These are phyloP conservation scores for Allygus modestus DNA, from an alignment of 2,888 invertebrate genomes.

Conservation along the genomic window DNA sequence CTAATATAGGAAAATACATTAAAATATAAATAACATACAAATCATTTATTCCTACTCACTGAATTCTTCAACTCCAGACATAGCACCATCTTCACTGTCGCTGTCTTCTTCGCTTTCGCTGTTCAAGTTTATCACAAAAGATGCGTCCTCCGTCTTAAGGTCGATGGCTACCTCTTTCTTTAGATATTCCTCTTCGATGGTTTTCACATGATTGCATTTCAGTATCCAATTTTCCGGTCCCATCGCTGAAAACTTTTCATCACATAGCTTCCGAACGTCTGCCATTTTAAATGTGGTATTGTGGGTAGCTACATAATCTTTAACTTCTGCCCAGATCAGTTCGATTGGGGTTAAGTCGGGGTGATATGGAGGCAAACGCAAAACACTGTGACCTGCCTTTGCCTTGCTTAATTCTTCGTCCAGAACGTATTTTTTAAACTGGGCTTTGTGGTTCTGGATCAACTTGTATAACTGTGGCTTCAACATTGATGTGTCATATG, in stretches of 20 bases:
- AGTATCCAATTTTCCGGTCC: background rate
- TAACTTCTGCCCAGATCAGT: slow-evolving; percentile 67
- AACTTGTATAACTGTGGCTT: background rate
- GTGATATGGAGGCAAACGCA: slow-evolving; percentile 68
- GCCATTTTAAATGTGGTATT: slow-evolving; percentile 63
- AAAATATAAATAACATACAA: no score
- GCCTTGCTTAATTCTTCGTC: background rate
- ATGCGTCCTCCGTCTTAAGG: background rate
- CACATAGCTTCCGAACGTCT: slow-evolving; percentile 60
- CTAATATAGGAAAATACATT: no score
- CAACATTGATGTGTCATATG: slow-evolving; percentile 1
- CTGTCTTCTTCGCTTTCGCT: background rate
- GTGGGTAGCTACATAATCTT: slow-evolving; percentile 60
- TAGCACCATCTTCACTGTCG: background rate
- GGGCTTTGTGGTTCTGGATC: background rate
- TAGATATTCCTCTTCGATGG: background rate
- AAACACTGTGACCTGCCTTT: slow-evolving; percentile 13
- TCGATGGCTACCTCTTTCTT: background rate
- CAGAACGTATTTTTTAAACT: slow-evolving; percentile 4
- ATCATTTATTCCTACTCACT: background rate
- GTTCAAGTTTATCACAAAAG: background rate
- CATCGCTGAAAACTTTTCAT: background rate
- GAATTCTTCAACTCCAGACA: background rate
- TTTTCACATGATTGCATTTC: background rate
- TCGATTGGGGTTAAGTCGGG: slow-evolving; percentile 67